A percentile compares a stretch with the other conserved stretches of the same genome.
phyloP scores from a whole-genome alignment of 2,113 vertebrate genomes.

The Brachyhypopomus occidentalis region DNA sequence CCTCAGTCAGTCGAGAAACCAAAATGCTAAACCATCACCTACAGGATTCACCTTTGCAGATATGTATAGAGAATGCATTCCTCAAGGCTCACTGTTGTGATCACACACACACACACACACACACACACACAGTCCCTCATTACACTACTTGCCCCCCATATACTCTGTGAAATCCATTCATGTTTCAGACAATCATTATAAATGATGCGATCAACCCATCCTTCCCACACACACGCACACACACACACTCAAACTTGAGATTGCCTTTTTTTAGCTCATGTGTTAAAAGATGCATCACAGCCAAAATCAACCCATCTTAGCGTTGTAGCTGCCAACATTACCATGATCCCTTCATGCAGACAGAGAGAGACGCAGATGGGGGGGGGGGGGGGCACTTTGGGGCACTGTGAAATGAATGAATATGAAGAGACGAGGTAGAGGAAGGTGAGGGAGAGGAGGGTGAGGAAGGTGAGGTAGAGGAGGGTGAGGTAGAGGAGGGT shows the following conservation, averaged over 20 bases:
- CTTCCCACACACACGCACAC: neutral
- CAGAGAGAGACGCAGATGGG: neutral
- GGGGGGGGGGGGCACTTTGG: neutral
- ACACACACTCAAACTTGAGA: neutral
- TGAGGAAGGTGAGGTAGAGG: neutral
- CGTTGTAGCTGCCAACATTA: neutral
- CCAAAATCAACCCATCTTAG: slow-evolving; percentile 18
- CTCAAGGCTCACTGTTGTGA: neutral
- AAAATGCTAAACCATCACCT: neutral
- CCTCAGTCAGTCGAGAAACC: neutral
- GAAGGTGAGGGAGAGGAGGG: neutral
- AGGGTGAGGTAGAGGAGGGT: neutral
- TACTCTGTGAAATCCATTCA: neutral
- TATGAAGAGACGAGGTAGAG: neutral
- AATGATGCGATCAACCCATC: neutral
- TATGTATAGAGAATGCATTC: neutral
- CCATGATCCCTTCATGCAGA: neutral
- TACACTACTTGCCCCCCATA: neutral
- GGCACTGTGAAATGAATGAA: slow-evolving; percentile 9
- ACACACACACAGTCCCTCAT: slow-evolving; percentile 6
- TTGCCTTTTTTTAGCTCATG: no score
- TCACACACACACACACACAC: slow-evolving; percentile 3
- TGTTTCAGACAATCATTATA: neutral
- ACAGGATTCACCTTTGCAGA: neutral
- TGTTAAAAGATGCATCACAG: neutral